Base-by-base conservation (phyloP, 1,140 invertebrate genomes). In the Pteromalus puparum region DNA sequence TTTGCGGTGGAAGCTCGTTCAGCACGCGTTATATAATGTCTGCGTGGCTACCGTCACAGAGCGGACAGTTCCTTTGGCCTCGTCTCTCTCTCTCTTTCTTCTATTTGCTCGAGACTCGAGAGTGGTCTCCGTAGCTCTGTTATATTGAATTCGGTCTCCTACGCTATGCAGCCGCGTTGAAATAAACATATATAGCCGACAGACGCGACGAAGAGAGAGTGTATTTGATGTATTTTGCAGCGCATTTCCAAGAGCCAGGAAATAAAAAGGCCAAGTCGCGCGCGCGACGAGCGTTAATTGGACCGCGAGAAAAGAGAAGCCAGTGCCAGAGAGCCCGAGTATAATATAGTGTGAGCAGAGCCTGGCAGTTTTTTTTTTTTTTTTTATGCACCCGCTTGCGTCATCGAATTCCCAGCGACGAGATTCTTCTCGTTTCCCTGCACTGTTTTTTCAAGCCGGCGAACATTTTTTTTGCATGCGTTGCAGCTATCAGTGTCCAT, bases 391-490 rank as follows among this genome's bases (percentile, higher is more conserved):
- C 46, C 3, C 13, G 15, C 26, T 26, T 77, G 75, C 75, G 53
- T 77, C 75, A 77, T 77, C 75, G 75, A 28, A 61, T 65, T 34
- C 24, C 24, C 0, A 6, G 18, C n/a, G 65, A 30, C 13, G 2
- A 61, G n/a, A 46, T 76, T 76, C 28, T 75, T 48, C 38, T 75
- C 46, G 38, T 46, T 46, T 73, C 26, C 7, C 28, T 13, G 26
- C 28, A 5, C 28, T 73, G 34, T 21, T 81, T 81, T 81, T 81
- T 46, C n/a, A 15, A 67, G 68, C 12, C 28, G 70, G 9, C 18
- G 72, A 21, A 15, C 67, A 76, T 82, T 75, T 82, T 82, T 82
- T 48, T 61, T 61, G 53, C 21, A 61, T 76, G 72, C 38, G 38
- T n/a, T 80, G 67, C 67, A 42, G 42, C 6, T 61, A 82, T 65